Evolutionary conservation across 2,113 vertebrate genomes (phyloP).

Genomic region (Bungarus multicinctus): DNA sequence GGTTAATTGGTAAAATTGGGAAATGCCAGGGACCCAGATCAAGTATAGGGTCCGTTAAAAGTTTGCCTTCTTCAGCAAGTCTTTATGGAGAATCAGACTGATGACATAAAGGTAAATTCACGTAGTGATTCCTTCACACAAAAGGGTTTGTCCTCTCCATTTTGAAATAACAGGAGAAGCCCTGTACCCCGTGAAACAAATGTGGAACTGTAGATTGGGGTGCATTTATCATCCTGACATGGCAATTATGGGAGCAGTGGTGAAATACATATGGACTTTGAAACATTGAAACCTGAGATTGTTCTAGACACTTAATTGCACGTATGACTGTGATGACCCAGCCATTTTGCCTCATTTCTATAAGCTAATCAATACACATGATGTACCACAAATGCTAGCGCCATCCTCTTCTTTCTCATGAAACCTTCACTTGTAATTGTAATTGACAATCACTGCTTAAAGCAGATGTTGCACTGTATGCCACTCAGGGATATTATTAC

Average conservation of each 20-base stretch:
- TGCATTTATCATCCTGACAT: not conserved
- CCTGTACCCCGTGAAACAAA: not conserved
- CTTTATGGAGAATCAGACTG: not conserved
- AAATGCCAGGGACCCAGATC: not conserved
- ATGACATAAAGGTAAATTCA: not conserved
- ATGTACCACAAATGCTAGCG: constrained; percentile 18
- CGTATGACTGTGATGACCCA: constrained; percentile 7
- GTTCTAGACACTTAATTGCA: not conserved
- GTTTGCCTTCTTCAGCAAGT: not conserved
- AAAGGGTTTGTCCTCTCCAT: not conserved
- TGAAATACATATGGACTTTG: constrained; percentile 2
- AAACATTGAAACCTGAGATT: constrained; percentile 35
- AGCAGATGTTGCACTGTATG: constrained; percentile 76
- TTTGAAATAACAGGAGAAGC: not conserved
- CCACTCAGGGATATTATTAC: constrained; percentile 85
- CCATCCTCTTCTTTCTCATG: constrained; percentile 36
- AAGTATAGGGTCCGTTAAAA: not conserved
- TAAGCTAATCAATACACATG: constrained; percentile 20
- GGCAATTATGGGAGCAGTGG: not conserved
- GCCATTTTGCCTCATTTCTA: constrained; percentile 42
- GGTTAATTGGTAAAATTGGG: not conserved
- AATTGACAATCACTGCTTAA: constrained; percentile 87
- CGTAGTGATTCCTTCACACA: not conserved
- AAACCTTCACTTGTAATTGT: constrained; percentile 60
- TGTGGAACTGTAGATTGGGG: not conserved